A percentile compares a stretch with the other conserved stretches of the same genome.
Evolutionary conservation across 2,797 vertebrate genomes (phyloP).

Genomic region (Bufotes viridis): DNA sequence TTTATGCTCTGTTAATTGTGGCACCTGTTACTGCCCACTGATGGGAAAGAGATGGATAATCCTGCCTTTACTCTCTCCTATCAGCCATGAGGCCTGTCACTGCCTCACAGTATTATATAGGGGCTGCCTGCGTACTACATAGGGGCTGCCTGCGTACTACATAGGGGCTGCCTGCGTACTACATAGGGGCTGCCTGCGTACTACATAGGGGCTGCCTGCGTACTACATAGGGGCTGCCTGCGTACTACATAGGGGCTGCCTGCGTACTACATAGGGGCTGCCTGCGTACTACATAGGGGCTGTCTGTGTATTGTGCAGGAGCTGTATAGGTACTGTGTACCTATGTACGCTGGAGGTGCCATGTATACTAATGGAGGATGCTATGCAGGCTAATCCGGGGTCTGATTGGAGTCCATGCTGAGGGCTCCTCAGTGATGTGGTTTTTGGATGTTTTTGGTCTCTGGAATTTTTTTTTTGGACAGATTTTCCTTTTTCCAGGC

Average conservation of each 20-base stretch:
- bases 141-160: rapidly evolving
- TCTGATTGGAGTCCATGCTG: not conserved
- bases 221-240: not conserved
- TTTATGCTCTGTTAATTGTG: too few species aligned
- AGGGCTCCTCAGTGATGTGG: not conserved
- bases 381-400: too few species aligned
- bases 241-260: not conserved
- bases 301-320: not conserved
- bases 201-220: not conserved
- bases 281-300: not conserved
- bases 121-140: too few species aligned
- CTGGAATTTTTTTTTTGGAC: too few species aligned
- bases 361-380: not conserved
- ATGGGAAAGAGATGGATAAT: too few species aligned
- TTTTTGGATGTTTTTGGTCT: not conserved
- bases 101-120: too few species aligned
- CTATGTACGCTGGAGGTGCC: too few species aligned
- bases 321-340: not conserved
- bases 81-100: too few species aligned
- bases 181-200: too few species aligned
- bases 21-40: too few species aligned
- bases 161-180: not conserved
- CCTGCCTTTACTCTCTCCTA: too few species aligned
- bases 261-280: too few species aligned
- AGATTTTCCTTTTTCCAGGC: not conserved